Base-by-base conservation (phyloP, 2,888 invertebrate genomes). In the Volucella zonaria region DNA sequence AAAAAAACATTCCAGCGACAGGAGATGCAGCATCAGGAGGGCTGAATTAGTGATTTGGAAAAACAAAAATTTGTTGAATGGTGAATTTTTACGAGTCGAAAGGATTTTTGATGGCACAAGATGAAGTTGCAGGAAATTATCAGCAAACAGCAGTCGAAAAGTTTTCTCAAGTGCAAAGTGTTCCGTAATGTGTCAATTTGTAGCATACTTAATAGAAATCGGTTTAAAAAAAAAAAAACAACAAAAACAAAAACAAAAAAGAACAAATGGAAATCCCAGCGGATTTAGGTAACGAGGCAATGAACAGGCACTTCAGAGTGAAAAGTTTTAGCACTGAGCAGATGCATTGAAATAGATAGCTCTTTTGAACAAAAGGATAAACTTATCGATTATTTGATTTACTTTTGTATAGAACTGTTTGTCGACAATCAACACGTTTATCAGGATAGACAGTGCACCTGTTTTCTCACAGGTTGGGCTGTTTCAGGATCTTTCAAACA, bases 1-100 rank as follows among this genome's bases (percentile, higher is more conserved):
- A 51, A 51, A 73, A 67, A 61, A 74, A 58, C 47, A n/a, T 15
- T 9, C 59, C 11, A 31, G 61, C 40, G 40, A n/a, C 15, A n/a
- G 67, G 12, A 23, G n/a, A 15, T 8, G 31, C 18, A 9, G 59
- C n/a, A 15, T 23, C 23, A 42, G 38, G 38, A 51, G 73, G 73
- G 73, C 54, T 74, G 68, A 74, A 62, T 79, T 68, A 59, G 66
- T 78, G 73, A 70, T 82, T 82, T 45, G 78, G 73, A 78, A 78
- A 68, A 64, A 78, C 71, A 78, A 74, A 79, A 79, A 74, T 82
- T 31, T 79, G 73, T 82, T 82, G 61, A 82, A 82, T 71, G 59
- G 71, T 78, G 61, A 61, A 66, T 78, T 52, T 15, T 71, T 71
- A 56, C 31, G 31, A 31, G 31, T 6, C 31, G 6, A 31, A 62